Conservation (phyloP, 2,113 vertebrate genomes). For the Tachysurus fulvidraco region DNA sequence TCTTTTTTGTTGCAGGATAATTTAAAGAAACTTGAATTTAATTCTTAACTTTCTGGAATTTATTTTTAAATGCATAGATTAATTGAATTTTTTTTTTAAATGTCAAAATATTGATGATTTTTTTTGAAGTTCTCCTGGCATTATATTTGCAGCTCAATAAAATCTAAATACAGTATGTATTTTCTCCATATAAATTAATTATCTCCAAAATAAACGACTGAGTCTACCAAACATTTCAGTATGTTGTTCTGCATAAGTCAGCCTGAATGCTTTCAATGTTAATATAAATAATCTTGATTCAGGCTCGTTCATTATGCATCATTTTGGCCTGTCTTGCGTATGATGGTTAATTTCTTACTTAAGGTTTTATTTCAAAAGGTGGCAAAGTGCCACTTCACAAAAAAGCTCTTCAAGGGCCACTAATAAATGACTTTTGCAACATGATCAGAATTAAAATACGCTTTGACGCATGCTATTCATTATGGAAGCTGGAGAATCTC, state of each 20-base stretch:
- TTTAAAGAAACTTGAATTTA: background rate
- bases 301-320: conserved; percentile 61
- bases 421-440: conserved; percentile 38
- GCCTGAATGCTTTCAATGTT: background rate
- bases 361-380: conserved; percentile 34
- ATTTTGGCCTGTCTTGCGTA: conserved; percentile 37
- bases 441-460: conserved; percentile 17
- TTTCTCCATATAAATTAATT: background rate
- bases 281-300: conserved; percentile 63
- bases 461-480: conserved; percentile 22
- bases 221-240: background rate
- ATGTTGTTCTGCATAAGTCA: background rate
- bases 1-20: background rate
- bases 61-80: background rate
- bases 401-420: background rate
- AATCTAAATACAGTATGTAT: background rate
- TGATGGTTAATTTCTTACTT: conserved; percentile 53
- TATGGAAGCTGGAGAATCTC: background rate
- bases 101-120: background rate
- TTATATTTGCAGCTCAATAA: background rate
- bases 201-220: background rate
- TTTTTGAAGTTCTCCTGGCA: background rate
- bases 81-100: background rate
- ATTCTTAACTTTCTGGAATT: background rate
- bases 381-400: conserved; percentile 13